Evolutionary conservation across 2,113 vertebrate species (phyloP), one percentile per base, ranked within the genome.

Genomic region (Henicopernis longicauda): DNA sequence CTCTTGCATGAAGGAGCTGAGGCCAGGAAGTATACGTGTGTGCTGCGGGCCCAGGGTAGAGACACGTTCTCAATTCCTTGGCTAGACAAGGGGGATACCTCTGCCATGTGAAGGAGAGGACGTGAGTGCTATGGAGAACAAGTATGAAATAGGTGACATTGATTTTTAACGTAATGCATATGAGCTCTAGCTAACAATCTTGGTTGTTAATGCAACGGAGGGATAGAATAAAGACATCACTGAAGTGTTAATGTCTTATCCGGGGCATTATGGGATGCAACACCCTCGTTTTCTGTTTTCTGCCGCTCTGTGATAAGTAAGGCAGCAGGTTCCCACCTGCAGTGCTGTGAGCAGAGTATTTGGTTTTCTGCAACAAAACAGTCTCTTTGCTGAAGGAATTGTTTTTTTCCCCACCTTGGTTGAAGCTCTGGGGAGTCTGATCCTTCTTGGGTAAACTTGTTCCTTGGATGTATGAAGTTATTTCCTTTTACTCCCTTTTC

Each of bases 271-370:
- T 36, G 77, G 91, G 89, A 83, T 80, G 80, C 66, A 90, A 70
- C 36, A 22, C 31, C 32, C 44, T 82, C 50, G 20, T 36, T 82
- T 79, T 52, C 49, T 95, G 50, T 66, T 85, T 89, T 79, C 66
- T 95, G 78, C n/a, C 72, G 73, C 36, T 87, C 57, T 77, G 74
- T 50, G 82, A 82, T 94, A 94, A 90, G 80, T 61, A 94, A 76
- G 63, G 49, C 62, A 90, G 79, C 87, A 96, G 42, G 84, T 77
- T 96, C 78, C 66, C 74, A 91, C 96, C 90, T 96, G 95, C 84
- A 80, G 27, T 52, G 93, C 87, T 95, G 62, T 77, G 54, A 90
- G 92, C 82, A 82, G 50, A 40, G 21, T 62, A 45, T 84, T 94
- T 72, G 79, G 22, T 73, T 96, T 93, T 63, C 59, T 90, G 77